Conservation (phyloP, 2,797 vertebrate genomes). For the Peromyscus aztecus region DNA sequence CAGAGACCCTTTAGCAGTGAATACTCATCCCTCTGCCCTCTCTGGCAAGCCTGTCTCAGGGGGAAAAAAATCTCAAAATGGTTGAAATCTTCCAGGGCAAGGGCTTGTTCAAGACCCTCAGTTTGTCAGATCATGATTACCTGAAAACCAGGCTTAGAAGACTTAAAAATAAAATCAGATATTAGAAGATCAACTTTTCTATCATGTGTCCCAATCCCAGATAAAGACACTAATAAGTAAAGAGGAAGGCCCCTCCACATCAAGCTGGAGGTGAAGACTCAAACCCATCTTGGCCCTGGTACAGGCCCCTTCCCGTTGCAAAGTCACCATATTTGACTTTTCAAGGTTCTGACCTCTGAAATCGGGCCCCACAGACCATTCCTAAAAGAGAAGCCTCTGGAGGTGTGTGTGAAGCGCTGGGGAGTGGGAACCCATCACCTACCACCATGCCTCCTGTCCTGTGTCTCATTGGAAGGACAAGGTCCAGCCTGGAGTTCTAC, state of each 20-base stretch:
- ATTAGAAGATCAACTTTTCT: neutral
- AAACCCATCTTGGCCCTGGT: neutral
- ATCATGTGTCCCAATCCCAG: neutral
- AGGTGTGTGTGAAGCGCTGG: neutral
- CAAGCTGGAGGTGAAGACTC: neutral
- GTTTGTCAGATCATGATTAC: neutral
- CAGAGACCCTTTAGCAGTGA: neutral
- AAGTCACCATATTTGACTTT: neutral
- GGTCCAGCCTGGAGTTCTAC: neutral
- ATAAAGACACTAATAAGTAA: neutral
- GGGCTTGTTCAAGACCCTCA: neutral
- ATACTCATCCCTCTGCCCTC: neutral
- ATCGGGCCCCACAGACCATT: neutral
- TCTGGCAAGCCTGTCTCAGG: neutral
- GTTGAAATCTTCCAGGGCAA: neutral
- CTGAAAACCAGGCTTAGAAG: constrained; percentile 14
- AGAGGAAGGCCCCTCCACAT: neutral
- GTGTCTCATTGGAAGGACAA: neutral
- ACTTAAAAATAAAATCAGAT: neutral
- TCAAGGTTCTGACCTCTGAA: neutral
- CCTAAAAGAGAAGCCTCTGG: neutral
- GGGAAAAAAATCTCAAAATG: neutral
- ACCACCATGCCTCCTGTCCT: neutral
- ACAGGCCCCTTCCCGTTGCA: neutral
- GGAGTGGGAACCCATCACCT: neutral